phyloP scores from a whole-genome alignment of 2,113 vertebrate species.

The Numenius arquata region DNA sequence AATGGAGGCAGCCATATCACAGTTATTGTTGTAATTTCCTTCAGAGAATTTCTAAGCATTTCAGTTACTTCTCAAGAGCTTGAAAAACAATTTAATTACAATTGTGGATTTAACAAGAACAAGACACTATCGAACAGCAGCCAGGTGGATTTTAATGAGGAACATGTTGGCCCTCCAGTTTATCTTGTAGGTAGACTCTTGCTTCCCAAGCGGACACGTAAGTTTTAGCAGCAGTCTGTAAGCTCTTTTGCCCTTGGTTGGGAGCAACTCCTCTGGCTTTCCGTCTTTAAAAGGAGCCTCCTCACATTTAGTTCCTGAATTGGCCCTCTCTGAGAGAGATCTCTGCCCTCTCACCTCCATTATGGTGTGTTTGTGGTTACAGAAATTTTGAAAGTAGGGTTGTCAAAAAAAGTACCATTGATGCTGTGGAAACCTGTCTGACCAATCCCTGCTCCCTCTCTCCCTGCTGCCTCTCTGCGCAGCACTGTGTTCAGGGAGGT shows the following conservation, averaged over 20 bases:
- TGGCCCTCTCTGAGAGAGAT: not conserved
- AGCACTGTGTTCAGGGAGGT: not conserved
- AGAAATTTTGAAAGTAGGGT: not conserved
- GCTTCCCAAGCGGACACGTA: not conserved
- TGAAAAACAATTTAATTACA: not conserved
- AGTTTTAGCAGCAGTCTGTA: not conserved
- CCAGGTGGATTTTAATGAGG: not conserved
- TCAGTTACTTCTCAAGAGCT: not conserved
- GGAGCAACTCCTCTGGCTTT: not conserved
- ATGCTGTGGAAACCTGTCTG: not conserved
- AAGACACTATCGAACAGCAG: not conserved
- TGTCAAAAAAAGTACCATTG: not conserved
- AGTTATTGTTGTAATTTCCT: not conserved
- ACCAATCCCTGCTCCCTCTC: not conserved
- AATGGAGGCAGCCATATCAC: not conserved
- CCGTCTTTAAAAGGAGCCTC: not conserved
- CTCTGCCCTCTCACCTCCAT: not conserved
- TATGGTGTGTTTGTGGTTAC: not conserved
- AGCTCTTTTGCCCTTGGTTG: not conserved
- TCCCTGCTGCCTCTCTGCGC: not conserved
- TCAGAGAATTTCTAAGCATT: not conserved
- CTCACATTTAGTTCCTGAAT: not conserved
- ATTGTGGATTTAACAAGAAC: not conserved
- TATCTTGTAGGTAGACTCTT: not conserved
- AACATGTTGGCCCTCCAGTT: not conserved